Evolutionary conservation across 2,888 invertebrate species (phyloP), one percentile per base, ranked within the genome.

Genomic region (Clunio marinus): DNA sequence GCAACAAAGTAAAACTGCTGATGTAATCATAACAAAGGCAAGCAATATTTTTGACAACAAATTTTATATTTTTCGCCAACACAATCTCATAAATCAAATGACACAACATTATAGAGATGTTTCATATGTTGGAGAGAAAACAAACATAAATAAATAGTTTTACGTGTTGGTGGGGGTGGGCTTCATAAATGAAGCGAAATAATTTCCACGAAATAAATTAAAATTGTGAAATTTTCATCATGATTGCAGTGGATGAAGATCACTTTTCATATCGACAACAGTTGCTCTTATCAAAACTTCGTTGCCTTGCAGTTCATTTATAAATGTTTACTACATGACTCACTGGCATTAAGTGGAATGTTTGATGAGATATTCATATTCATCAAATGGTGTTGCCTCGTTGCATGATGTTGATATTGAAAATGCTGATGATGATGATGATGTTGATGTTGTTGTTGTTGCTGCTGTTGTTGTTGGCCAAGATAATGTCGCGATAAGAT

Each of bases 361-460:
- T 41, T 69, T 28, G 69, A 45, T 27, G 69, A 59, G 28, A 70
- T 35, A 37, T 69, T 67, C 45, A 69, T 51, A 63, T 17, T 51
- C 51, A 51, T 51, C 51, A 51, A 20, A 22, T 81, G 72, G 81
- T 81, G 73, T 80, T 81, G 74, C 81, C 80, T 70, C 81, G 81
- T 73, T 80, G 76, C 72, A 78, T 75, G 75, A 69, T 74, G 74
- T 69, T 73, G 72, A 66, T 72, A 71, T 69, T 74, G 70, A 45
- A 46, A 55, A 24, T 66, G 55, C 22, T 69, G n/a, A n/a, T n/a
- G n/a, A n/a, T n/a, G n/a, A n/a, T n/a, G 69, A 70, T 68, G 70
- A 24, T 63, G 71, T 70, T 71, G 73, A 41, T 70, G 73, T 28
- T 69, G 74, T 28, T 72, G 72, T 41, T 72, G 72, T 51, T 70